phyloP scores from a whole-genome alignment of 2,888 invertebrate genomes.

The Ophion obscuratus region DNA sequence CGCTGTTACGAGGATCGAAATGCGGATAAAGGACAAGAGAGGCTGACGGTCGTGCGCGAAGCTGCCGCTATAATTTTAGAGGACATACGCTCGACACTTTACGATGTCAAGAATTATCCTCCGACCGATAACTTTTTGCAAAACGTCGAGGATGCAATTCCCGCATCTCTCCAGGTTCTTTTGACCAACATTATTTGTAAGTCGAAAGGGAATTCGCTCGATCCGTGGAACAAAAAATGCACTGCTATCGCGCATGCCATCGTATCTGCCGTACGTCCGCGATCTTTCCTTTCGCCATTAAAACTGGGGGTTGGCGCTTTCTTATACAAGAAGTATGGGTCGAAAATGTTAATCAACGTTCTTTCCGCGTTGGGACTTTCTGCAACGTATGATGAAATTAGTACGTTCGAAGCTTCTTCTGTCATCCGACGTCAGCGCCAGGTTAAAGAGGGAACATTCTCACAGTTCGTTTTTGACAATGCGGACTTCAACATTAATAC shows the following conservation, averaged over 20 bases:
- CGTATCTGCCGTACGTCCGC: slow-evolving; percentile 63
- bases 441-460: slow-evolving; percentile 2
- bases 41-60: slow-evolving; percentile 48
- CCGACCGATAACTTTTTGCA: slow-evolving; percentile 51
- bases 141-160: slow-evolving; percentile 25
- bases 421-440: slow-evolving; percentile 51
- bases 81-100: slow-evolving; percentile 64
- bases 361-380: slow-evolving; percentile 32
- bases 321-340: slow-evolving; percentile 29
- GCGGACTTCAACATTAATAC: slow-evolving; percentile 30
- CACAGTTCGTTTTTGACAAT: slow-evolving; percentile 11
- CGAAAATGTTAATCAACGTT: slow-evolving; percentile 8
- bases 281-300: slow-evolving; percentile 65
- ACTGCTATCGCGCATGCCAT: slow-evolving; percentile 61
- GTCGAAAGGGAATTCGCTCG: slow-evolving; percentile 49
- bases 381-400: slow-evolving; percentile 14
- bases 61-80: slow-evolving; percentile 57
- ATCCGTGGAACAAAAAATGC: slow-evolving; percentile 46
- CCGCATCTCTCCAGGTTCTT: slow-evolving; percentile 52
- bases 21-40: slow-evolving; percentile 45
- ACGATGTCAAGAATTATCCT: slow-evolving; percentile 52
- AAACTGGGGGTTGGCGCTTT: slow-evolving; percentile 37
- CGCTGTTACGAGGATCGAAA: slow-evolving; percentile 53
- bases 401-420: slow-evolving; percentile 6
- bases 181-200: slow-evolving; percentile 53